Evolutionary conservation across 2,888 invertebrate genomes (phyloP).

Genomic region (Macaria liturata): DNA sequence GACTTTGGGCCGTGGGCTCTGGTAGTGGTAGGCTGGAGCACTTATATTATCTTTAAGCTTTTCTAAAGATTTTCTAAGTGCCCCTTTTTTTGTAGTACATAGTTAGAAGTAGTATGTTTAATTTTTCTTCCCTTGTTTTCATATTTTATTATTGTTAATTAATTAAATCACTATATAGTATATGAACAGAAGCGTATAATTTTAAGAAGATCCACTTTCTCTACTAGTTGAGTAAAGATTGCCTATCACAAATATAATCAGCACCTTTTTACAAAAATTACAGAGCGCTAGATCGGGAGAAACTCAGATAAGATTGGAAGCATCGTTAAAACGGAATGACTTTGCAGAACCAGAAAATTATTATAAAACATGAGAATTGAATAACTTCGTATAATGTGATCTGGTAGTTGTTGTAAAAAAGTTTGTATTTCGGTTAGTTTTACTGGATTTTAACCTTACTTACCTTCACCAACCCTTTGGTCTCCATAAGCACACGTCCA

Average conservation of each 20-base stretch:
- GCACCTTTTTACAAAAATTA: constrained; percentile 63
- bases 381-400: constrained; percentile 46
- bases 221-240: constrained; percentile 23
- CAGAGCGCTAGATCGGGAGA: constrained; percentile 57
- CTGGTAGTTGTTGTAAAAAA: constrained; percentile 50
- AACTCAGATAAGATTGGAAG: constrained; percentile 55
- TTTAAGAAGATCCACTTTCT: constrained; percentile 17
- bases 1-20: too few relatives aligned
- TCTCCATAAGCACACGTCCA: constrained; percentile 60
- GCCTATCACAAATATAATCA: constrained; percentile 30
- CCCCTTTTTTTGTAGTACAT: too few relatives aligned
- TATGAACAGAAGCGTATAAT: too few relatives aligned
- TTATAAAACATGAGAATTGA: constrained; percentile 70
- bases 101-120: too few relatives aligned
- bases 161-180: too few relatives aligned
- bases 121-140: too few relatives aligned
- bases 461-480: constrained; percentile 10
- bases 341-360: constrained; percentile 63
- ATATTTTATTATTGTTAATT: too few relatives aligned
- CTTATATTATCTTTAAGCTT: too few relatives aligned
- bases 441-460: constrained; percentile 20
- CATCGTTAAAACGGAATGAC: constrained; percentile 76
- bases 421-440: constrained; percentile 50
- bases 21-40: too few relatives aligned
- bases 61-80: too few relatives aligned